phyloP scores from a whole-genome alignment of 2,113 vertebrate species.

The Sylvia atricapilla region DNA sequence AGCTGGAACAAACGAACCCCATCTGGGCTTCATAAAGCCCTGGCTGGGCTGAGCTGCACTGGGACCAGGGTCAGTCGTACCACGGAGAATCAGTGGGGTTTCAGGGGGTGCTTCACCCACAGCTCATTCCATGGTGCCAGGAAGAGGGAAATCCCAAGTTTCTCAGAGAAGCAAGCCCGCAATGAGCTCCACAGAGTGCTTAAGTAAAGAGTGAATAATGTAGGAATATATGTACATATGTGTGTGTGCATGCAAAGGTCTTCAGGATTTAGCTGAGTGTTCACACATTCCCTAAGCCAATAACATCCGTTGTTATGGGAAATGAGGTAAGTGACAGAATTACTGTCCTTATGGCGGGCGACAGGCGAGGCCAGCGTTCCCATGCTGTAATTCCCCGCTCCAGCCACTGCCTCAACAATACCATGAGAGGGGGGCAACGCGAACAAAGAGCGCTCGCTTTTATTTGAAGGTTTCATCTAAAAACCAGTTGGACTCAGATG shows the following conservation, averaged over 20 bases:
- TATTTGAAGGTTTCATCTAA: neutral
- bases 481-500: neutral
- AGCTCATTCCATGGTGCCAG: neutral
- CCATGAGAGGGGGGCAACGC: neutral
- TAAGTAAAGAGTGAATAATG: neutral
- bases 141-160: neutral
- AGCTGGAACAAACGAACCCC: neutral
- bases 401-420: neutral
- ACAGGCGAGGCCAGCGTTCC: slow-evolving; percentile 51
- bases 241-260: slow-evolving; percentile 31
- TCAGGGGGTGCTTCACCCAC: neutral
- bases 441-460: neutral
- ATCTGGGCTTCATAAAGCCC: neutral
- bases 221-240: neutral
- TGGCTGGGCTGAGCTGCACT: neutral
- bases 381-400: slow-evolving; percentile 25
- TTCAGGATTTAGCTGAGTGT: slow-evolving; percentile 48
- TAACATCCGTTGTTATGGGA: slow-evolving; percentile 68
- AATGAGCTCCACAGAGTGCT: neutral
- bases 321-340: slow-evolving; percentile 73
- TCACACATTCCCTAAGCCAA: slow-evolving; percentile 63
- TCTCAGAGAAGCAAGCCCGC: neutral
- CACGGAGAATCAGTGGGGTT: rapidly evolving
- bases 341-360: slow-evolving; percentile 59
- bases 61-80: rapidly evolving